Base-by-base conservation (phyloP, 2,888 invertebrate species). In the Eudasyphora cyanicolor region DNA sequence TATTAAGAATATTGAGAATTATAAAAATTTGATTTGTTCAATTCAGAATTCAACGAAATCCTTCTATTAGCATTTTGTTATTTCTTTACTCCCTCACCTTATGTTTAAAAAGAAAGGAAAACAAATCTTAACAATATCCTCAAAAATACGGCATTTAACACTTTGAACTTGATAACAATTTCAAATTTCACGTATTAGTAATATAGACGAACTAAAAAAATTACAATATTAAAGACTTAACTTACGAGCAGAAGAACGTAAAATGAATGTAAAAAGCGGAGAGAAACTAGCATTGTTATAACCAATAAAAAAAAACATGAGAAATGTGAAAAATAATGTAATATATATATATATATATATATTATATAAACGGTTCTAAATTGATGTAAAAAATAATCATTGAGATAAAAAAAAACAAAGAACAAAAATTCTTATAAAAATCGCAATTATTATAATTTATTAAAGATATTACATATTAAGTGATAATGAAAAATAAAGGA, bases 361-460 rank as follows among this genome's bases (percentile, higher is more conserved):
- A n/a, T n/a, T n/a, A n/a, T n/a, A n/a, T 24, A 54, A n/a, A 49
- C 14, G 35, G 38, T 42, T 38, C 57, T 42, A 57, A 73, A 42
- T 73, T 57, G 42, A 73, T 73, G 73, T 73, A 60, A 51, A 73
- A 73, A 57, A 54, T 38, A 54, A 71, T n/a, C 27, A 45, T n/a
- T n/a, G n/a, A n/a, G n/a, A n/a, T 4, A 64, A 19, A 38, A 38
- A 42, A 67, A 67, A 70, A 49, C 1, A 69, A 42, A 38, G 1
- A 42, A n/a, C n/a, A n/a, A n/a, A 2, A 42, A 67, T 21, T 42
- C 71, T 54, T 73, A 73, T 73, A 73, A 73, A 73, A 42, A 38
- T 29, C 21, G 73, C 73, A 73, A 73, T 73, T 73, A 71, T 57
- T 57, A 73, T 57, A 38, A 73, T 73, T 73, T 73, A 73, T 73